A percentile compares a stretch with the other conserved stretches of the same genome.
Evolutionary conservation across 2,797 vertebrate species (phyloP).

Genomic region (Amblyraja radiata): DNA sequence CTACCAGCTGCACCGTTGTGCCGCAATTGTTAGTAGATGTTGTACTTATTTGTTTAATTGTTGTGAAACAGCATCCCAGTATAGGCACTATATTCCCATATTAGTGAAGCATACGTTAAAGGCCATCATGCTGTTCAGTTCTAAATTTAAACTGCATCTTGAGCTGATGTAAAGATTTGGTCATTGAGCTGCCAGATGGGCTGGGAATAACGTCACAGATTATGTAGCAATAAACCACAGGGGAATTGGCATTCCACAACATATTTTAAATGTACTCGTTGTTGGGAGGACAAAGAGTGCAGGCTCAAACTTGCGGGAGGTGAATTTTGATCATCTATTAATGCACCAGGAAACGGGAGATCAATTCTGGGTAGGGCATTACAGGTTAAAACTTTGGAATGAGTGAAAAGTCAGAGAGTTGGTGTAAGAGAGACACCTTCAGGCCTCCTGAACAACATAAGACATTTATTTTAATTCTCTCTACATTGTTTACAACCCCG

Average conservation of each 20-base stretch:
- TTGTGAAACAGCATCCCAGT: neutral
- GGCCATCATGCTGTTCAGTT: neutral
- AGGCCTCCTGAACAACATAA: neutral
- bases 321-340: neutral
- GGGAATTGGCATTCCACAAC: neutral
- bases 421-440: neutral
- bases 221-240: neutral
- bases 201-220: neutral
- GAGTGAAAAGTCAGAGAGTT: neutral
- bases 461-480: too few species aligned
- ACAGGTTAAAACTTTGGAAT: neutral
- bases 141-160: neutral
- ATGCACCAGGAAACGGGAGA: neutral
- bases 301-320: neutral
- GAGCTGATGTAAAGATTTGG: neutral
- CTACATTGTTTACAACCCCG: too few species aligned
- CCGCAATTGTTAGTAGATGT: neutral
- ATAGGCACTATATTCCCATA: neutral
- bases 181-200: neutral
- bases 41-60: neutral
- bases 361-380: neutral
- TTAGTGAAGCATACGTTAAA: neutral
- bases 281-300: neutral
- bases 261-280: neutral
- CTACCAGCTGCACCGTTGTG: too few species aligned